Evolutionary conservation across 2,888 invertebrate species (phyloP), one percentile per base, ranked within the genome.

Genomic region (Meganola albula): DNA sequence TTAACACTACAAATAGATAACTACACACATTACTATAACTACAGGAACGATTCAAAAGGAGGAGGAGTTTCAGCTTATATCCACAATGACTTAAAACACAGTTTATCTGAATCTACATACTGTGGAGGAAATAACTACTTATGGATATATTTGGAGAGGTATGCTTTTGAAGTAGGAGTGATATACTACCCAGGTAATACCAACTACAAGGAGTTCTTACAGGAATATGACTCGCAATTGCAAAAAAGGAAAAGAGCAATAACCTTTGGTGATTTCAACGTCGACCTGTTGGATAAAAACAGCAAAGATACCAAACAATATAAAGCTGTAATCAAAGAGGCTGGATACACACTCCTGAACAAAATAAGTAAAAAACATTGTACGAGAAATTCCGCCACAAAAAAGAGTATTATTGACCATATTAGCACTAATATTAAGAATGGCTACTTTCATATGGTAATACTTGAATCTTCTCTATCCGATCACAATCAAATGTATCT

Each of bases 51-150:
- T 10, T 14, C n/a, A 10, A 26, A 21, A 31, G 31, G 31, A 14
- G 31, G 31, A 7, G 31, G 26, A 22, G 31, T 31, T 8, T 29
- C 28, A 9, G 25, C 25, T 1, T 31, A 22, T n/a, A 29, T 29
- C 22, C 29, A 29, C 16, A 23, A 29, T 9, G 10, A 23, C 3
- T 9, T 29, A 29, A 24, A 30, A 16, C 30, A 30, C 9, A 30
- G 14, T n/a, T 4, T 30, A 4, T 18, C 8, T 7, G 24, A 30
- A 24, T 30, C 30, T 8, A 30, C 14, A 2, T 30, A 30, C 10
- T 14, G 14, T n/a, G 30, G 14, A 11, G 30, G 30, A 12, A 30
- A 30, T 10, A 30, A 30, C 8, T 29, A 29, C 23, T 11, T 29
- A 12, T 29, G 29, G 29, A 14, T 29, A 32, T 10, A 44, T 30